phyloP scores from a whole-genome alignment of 1,140 invertebrate species.

The Dolichoris vasculosae region DNA sequence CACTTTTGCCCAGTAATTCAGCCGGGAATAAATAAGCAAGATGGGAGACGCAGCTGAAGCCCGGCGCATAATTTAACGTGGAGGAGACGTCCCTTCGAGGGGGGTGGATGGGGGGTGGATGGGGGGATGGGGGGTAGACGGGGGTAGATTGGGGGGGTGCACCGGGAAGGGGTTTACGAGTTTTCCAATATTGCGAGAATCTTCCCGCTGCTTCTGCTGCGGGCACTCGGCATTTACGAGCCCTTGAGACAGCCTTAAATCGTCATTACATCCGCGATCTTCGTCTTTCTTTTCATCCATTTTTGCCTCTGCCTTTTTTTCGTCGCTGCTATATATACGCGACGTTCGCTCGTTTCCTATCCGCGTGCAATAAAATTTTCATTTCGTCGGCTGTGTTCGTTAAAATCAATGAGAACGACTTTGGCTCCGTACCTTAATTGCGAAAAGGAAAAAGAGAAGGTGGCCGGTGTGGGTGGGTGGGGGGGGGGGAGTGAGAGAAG shows the following conservation, averaged over 20 bases:
- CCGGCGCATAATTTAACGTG: slow-evolving; percentile 59
- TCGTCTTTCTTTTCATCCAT: slow-evolving; percentile 34
- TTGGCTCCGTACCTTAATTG: slow-evolving; percentile 34
- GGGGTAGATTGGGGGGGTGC: too few species aligned
- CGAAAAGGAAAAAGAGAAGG: neutral
- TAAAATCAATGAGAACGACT: slow-evolving; percentile 40
- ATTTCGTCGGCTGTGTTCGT: slow-evolving; percentile 33
- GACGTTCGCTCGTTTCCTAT: neutral
- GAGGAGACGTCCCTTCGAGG: slow-evolving; percentile 48
- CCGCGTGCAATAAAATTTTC: slow-evolving; percentile 49
- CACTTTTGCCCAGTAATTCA: slow-evolving; percentile 49
- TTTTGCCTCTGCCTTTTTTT: neutral
- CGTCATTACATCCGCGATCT: slow-evolving; percentile 52
- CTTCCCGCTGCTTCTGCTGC: slow-evolving; percentile 52
- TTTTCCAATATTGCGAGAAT: slow-evolving; percentile 63
- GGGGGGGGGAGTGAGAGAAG: neutral
- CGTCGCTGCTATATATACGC: neutral
- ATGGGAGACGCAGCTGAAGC: neutral
- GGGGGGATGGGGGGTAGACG: too few species aligned
- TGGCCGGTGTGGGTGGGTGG: too few species aligned
- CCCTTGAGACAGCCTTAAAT: slow-evolving; percentile 60
- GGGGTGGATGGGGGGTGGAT: too few species aligned
- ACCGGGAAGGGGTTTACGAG: slow-evolving; percentile 57
- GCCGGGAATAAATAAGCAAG: slow-evolving; percentile 46
- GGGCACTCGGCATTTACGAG: slow-evolving; percentile 58